Evolutionary conservation across 2,797 vertebrate species (phyloP), one percentile per base, ranked within the genome.

Genomic region (Hybognathus amarus): DNA sequence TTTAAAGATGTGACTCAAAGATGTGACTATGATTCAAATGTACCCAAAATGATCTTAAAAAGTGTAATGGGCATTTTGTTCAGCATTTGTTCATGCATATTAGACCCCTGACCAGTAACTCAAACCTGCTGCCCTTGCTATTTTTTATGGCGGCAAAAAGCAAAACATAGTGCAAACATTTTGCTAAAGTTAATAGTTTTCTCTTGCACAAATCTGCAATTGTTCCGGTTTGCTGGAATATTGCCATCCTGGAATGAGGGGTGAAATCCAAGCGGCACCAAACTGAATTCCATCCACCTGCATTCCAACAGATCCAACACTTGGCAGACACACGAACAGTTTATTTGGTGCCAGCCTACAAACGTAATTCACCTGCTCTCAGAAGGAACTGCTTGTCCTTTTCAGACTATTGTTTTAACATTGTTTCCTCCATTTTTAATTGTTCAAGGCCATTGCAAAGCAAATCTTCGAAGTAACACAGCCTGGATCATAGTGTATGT

Each of bases 241-340:
- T 45, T 71, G 54, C 63, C 70, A 17, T 75, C 30, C 59, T n/a
- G 64, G 70, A 79, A 83, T 78, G 67, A 50, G 66, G 42, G 24
- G 17, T 2, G 45, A 77, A 77, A 85, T 27, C 40, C 54, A 78
- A 66, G 67, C 47, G 13, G 75, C 80, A 68, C n/a, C 6, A 74
- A 84, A 45, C 76, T 15, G 76, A 80, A 84, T 84, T 86, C 77
- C 80, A 69, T 83, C 83, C 52, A 86, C 83, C 73, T 86, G 76
- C 79, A 84, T 88, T 88, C 84, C 82, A 64, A 36, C 70, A 87
- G 76, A 83, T 85, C 80, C 50, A 80, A 66, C 52, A 59, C 59
- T 79, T 76, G 78, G 81, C 78, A 82, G 69, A 59, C 74, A 76
- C 63, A 81, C 59, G 12, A 24, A 40, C 64, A 24, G 36, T 63